These are phyloP conservation scores for Columba guinea DNA, from an alignment of 2,797 vertebrate species.

Conservation along the genomic window DNA sequence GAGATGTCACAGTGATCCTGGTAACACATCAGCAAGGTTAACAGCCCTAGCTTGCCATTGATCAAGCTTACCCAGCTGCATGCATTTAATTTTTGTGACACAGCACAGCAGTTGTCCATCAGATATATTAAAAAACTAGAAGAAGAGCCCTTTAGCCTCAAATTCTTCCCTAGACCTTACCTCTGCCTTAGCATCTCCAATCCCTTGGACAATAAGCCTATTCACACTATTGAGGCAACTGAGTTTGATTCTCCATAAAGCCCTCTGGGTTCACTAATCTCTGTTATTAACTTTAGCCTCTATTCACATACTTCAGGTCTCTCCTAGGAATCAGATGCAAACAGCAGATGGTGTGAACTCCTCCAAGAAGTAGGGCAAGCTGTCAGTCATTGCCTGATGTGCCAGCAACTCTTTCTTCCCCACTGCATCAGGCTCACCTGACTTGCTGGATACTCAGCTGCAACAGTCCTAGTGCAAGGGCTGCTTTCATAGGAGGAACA, in stretches of 20 bases:
- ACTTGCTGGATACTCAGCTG: not conserved
- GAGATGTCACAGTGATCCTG: not conserved
- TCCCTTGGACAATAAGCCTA: not conserved
- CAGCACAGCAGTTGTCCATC: not conserved
- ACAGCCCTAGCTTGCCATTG: not conserved
- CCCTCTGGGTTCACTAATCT: not conserved
- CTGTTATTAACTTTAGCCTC: not conserved
- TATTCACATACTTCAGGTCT: not conserved
- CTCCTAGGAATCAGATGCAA: not conserved
- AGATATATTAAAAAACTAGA: not conserved
- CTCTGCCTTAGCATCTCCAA: not conserved
- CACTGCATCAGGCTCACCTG: not conserved
- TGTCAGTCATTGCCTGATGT: not conserved
- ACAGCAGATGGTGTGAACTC: not conserved
- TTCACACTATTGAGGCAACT: not conserved
- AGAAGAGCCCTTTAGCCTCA: not conserved
- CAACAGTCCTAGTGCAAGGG: not conserved
- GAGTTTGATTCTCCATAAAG: not conserved
- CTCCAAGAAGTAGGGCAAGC: not conserved
- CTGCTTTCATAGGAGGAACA: accelerated
- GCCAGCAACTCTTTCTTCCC: not conserved
- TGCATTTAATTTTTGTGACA: not conserved
- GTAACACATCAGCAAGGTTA: not conserved
- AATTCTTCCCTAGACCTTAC: not conserved
- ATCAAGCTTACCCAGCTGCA: not conserved